phyloP scores from a whole-genome alignment of 2,888 invertebrate species.

The Geophilus truncorum region DNA sequence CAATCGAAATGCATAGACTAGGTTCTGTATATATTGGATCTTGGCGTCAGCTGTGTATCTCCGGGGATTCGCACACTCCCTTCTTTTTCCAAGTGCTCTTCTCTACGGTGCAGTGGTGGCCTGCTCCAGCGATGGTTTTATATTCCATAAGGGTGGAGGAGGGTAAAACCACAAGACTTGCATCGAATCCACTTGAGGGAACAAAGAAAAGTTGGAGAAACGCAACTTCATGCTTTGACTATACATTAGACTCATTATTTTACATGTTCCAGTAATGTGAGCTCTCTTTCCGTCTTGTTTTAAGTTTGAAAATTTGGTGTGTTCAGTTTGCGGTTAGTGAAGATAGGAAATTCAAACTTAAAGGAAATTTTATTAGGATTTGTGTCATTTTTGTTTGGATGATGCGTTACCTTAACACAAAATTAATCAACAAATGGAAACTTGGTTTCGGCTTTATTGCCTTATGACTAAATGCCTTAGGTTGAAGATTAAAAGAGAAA shows the following conservation, averaged over 20 bases:
- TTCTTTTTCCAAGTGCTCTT: slow-evolving; percentile 7
- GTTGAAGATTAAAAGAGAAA: no score
- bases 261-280: neutral
- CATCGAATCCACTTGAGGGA: slow-evolving; percentile 1
- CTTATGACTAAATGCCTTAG: no score
- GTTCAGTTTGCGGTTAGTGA: no score
- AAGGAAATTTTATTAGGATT: no score
- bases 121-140: neutral
- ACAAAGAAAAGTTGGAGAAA: neutral
- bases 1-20: slow-evolving; percentile 16
- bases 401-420: no score
- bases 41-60: slow-evolving; percentile 2
- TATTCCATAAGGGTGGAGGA: neutral
- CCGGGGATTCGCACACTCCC: neutral
- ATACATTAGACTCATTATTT: neutral
- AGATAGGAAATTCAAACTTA: no score
- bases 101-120: neutral
- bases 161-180: slow-evolving; percentile 3
- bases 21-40: slow-evolving; percentile 20
- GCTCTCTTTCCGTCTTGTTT: no score
- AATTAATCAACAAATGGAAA: no score
- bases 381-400: no score
- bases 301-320: no score
- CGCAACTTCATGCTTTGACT: slow-evolving; percentile 1
- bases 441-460: no score